A percentile compares a stretch with the other conserved stretches of the same genome.
Conservation (phyloP, 1,140 invertebrate species). For the Phthorimaea operculella region DNA sequence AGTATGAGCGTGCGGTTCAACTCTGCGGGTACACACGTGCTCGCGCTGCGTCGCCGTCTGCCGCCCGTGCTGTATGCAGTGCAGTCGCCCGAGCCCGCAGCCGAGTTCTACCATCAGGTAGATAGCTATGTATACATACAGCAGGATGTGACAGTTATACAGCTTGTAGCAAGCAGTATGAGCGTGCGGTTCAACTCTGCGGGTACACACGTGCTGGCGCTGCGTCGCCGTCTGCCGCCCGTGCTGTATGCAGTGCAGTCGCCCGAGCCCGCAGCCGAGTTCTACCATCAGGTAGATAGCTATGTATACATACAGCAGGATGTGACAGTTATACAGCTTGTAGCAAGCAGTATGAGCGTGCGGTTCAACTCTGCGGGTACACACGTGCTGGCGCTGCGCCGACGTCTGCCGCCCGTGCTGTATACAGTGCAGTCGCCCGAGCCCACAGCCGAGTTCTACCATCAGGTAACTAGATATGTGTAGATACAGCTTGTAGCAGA, state of each 20-base stretch:
- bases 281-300: conserved; percentile 76
- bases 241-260: conserved; percentile 81
- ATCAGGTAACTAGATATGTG: conserved; percentile 65
- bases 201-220: conserved; percentile 82
- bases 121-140: no score
- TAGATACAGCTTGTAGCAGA: no score
- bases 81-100: conserved; percentile 74
- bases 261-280: conserved; percentile 79
- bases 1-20: conserved; percentile 95
- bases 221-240: conserved; percentile 84
- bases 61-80: conserved; percentile 86
- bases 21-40: conserved; percentile 77
- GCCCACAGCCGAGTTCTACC: conserved; percentile 87
- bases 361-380: conserved; percentile 85
- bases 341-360: conserved; percentile 95
- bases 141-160: no score
- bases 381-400: conserved; percentile 81
- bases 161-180: no score
- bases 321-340: no score
- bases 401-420: conserved; percentile 85
- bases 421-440: conserved; percentile 76
- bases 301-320: no score
- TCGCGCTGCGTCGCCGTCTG: conserved; percentile 85
- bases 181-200: conserved; percentile 88
- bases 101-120: conserved; percentile 86